Evolutionary conservation across 2,113 vertebrate species (phyloP).

Genomic region (Pseudois nayaur): DNA sequence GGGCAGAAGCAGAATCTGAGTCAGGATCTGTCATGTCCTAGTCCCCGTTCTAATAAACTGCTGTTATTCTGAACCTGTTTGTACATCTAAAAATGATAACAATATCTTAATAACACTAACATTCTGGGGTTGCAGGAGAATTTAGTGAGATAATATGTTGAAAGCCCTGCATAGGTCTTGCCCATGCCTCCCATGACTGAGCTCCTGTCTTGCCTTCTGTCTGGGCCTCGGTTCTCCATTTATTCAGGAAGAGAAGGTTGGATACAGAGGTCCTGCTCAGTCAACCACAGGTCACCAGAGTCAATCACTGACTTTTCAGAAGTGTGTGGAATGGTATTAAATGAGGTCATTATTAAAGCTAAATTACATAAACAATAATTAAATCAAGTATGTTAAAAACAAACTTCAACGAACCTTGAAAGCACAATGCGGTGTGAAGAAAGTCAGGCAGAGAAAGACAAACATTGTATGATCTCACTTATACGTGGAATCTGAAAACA

Average conservation of each 20-base stretch:
- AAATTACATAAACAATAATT: not conserved
- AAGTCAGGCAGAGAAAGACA: not conserved
- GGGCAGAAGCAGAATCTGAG: not conserved
- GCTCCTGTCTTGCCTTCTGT: not conserved
- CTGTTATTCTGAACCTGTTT: not conserved
- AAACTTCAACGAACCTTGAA: not conserved
- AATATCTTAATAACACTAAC: not conserved
- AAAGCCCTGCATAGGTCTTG: not conserved
- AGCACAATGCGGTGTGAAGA: not conserved
- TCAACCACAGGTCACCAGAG: not conserved
- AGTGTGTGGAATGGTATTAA: not conserved
- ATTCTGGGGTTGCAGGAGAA: not conserved
- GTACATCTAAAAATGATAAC: not conserved
- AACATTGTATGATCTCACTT: not conserved
- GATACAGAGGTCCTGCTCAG: not conserved
- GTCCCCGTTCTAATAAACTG: not conserved
- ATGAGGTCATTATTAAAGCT: not conserved
- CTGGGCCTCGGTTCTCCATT: rapidly evolving
- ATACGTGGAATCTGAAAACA: not conserved
- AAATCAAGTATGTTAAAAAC: not conserved
- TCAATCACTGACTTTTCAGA: not conserved
- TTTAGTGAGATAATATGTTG: not conserved
- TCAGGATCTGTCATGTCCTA: not conserved
- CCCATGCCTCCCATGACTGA: too few relatives aligned
- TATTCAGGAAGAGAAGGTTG: not conserved